Evolutionary conservation across 2,888 invertebrate species (phyloP), one percentile per base, ranked within the genome.

Genomic region (Ophonus ardosiacus): DNA sequence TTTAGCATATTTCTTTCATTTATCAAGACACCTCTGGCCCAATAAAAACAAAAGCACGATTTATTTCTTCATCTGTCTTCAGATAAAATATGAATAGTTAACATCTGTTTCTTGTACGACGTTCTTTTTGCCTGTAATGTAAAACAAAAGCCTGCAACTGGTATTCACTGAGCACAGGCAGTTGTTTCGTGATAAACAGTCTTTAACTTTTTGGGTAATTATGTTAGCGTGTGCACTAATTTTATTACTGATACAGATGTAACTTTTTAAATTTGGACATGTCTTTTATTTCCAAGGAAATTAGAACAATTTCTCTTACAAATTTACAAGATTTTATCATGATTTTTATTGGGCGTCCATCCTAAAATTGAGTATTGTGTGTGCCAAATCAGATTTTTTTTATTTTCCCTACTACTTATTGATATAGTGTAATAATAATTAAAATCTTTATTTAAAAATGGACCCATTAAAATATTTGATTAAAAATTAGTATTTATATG

Each of bases 1-100:
- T 76, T 83, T 83, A 83, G 61, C 83, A 83, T 83, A 83, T 61
- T 18, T 74, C 38, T 40, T 18, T 40, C 83, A 83, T 83, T 83
- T 74, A 57, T 83, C 83, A 83, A 76, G 43, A 83, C 83, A 83
- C 83, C 83, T 83, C 40, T 57, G 59, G 38, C 13, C 68, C 43
- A 76, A 57, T 18, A 59, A 59, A 74, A 74, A 74, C 21, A 74
- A 74, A 74, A 40, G 3, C 71, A 74, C 43, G 40, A 43, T 74
- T 74, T 74, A 74, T 74, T 43, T 74, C 71, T 74, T 43, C 43
- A 74, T 15, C 18, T 43, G 71, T 18, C 71, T 74, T n/a, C n/a
- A 43, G 18, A 63, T 21, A 63, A 63, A 63, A 21, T 63, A 24
- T 63, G 15, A 63, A 63, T 63, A 24, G 24, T 21, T 74, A 43